Evolutionary conservation across 2,113 vertebrate species (phyloP).

Genomic region (Alethe castanea): DNA sequence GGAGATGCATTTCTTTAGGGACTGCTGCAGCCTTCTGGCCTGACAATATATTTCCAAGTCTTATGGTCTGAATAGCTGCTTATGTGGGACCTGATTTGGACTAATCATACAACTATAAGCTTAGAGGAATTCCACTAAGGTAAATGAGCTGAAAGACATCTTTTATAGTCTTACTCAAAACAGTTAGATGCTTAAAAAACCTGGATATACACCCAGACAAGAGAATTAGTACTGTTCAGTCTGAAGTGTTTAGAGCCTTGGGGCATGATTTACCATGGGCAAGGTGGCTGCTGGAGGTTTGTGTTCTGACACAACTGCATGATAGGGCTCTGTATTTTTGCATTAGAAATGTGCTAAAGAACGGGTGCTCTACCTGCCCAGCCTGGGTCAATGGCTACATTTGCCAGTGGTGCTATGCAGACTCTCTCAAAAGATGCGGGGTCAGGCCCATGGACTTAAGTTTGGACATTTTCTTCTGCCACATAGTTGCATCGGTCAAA

Average conservation of each 20-base stretch:
- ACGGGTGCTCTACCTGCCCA: not conserved
- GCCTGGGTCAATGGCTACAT: not conserved
- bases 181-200: not conserved
- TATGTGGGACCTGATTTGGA: not conserved
- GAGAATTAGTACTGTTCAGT: not conserved
- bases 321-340: not conserved
- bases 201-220: not conserved
- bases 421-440: not conserved
- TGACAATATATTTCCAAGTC: not conserved
- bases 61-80: not conserved
- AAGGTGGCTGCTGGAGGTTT: not conserved
- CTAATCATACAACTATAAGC: not conserved
- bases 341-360: not conserved
- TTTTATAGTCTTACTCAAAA: not conserved
- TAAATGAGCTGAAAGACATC: not conserved
- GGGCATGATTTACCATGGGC: not conserved
- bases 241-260: not conserved
- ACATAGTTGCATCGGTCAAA: not conserved
- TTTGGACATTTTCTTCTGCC: not conserved
- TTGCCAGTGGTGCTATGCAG: not conserved
- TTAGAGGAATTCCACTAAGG: not conserved
- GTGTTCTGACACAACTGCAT: not conserved
- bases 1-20: not conserved
- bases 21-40: not conserved
- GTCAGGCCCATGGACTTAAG: not conserved